Base-by-base conservation (phyloP, 2,113 vertebrate species). In the Globicephala melas region DNA sequence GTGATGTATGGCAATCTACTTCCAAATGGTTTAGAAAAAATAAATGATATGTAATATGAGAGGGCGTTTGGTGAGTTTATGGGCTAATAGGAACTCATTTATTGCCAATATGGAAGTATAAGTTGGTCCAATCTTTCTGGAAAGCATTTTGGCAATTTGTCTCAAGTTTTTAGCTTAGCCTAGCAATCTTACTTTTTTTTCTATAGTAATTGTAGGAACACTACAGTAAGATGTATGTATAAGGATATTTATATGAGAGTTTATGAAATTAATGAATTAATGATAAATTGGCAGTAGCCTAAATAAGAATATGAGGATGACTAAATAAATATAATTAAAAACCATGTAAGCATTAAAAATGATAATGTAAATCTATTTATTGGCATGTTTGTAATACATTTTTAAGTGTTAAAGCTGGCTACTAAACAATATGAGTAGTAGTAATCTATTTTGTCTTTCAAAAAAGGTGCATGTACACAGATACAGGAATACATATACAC, bases 261-360 rank as follows among this genome's bases (percentile, higher is more conserved):
- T 36, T 62, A 68, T 89, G 55, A 41, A 41, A 41, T 81, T 79
- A 89, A 62, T 70, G 36, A 95, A 85, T 38, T 60, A 94, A 50
- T 47, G 36, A 93, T 81, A 96, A 86, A 65, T 67, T 92, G 53
- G 11, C 41, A 89, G 3, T 33, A 92, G 53, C 12, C 36, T 89
- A 77, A 70, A 20, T 81, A 60, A 79, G 3, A 76, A 86, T 76
- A 28, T 83, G 68, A 94, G 26, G 77, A 3, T 79, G 17, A 58
- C 89, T 89, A 96, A 90, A 92, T 93, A 94, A 89, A 92, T 94
- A 85, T 67, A 91, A 36, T 89, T 47, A 71, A 90, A 74, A 17
- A 74, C 25, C 53, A 25, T 81, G 4, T 1, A 76, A 68, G 25
- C 12, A 77, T 38, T 89, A 91, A 76, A 91, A 95, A 60, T 92